Percentiles rank a stretch among this genome's conserved stretches.
phyloP scores from a whole-genome alignment of 53 echinoderm and acorn worm species.

The Echinometra lucunter region DNA sequence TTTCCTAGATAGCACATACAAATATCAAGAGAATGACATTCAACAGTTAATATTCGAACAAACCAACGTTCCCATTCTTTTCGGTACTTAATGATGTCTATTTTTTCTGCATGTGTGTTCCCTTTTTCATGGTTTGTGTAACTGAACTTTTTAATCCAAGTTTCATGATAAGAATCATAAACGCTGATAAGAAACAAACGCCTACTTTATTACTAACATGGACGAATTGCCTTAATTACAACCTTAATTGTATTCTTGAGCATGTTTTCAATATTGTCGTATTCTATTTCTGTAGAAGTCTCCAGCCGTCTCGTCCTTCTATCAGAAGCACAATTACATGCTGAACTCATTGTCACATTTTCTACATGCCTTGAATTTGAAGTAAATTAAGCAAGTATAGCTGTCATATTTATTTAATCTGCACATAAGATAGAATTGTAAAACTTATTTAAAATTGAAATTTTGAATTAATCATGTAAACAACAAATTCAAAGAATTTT shows the following conservation, averaged over 20 bases:
- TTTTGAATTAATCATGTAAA: conserved; percentile 41
- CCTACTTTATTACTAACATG: neutral
- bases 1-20: neutral
- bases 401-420: neutral
- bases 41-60: conserved; percentile 32
- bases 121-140: neutral
- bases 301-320: no score
- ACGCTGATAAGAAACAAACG: neutral
- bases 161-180: neutral
- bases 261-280: neutral
- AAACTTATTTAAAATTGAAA: conserved; percentile 23
- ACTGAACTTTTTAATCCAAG: neutral
- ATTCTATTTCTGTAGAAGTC: no score
- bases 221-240: neutral
- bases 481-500: neutral
- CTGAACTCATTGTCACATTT: neutral
- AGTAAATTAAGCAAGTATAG: neutral
- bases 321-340: neutral
- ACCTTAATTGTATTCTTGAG: neutral
- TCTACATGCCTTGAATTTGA: neutral
- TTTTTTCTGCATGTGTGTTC: no score
- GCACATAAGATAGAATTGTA: neutral
- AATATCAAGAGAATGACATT: neutral
- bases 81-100: neutral
- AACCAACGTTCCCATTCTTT: neutral